Base-by-base conservation (phyloP, 1,140 invertebrate genomes). In the Drosophila nigrodunni region DNA sequence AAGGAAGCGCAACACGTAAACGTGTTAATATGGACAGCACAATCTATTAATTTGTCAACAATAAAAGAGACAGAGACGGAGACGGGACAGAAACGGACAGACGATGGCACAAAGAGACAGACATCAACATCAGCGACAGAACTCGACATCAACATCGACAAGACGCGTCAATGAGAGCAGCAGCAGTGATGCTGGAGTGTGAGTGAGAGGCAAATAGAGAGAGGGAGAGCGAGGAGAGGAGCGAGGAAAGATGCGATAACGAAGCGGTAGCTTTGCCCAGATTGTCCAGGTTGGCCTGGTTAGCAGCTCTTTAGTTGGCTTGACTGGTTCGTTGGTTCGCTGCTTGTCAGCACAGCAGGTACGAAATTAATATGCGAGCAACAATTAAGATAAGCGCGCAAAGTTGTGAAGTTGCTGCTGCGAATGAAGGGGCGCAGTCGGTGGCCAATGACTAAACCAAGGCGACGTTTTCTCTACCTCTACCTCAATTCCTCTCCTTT, bases 281-380 rank as follows among this genome's bases (percentile, higher is more conserved):
- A 2, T 11, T 55, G 35, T 7, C 62, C 52, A 39, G 13, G 37
- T 46, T 61, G 30, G 39, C 57, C 41, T 9, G 15, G 44, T n/a
- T 47, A 13, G 65, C 10, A 13, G 13, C 44, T 61, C 50, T 46
- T 46, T 66, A 39, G 54, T 15, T 57, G 44, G 9, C 37, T 44
- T 69, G 37, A 18, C 37, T 52, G 74, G 30, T 76, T 79, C 62
- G 58, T 35, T 72, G 64, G 65, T 69, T 74, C 55, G 52, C 67
- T 34, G 66, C 67, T 75, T 75, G 85, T 80, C 83, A 80, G 82
- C 86, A 74, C 87, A 90, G 87, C 87, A 90, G 87, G 87, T 90
- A 87, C 79, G 87, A 90, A 90, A 90, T 90, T 90, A 90, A 90
- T 90, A 90, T 90, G 87, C 87, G 87, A 90, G 82, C 87, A 90